These are phyloP conservation scores for Chelonoidis abingdonii DNA, from an alignment of 2,113 vertebrate genomes.

Conservation along the genomic window DNA sequence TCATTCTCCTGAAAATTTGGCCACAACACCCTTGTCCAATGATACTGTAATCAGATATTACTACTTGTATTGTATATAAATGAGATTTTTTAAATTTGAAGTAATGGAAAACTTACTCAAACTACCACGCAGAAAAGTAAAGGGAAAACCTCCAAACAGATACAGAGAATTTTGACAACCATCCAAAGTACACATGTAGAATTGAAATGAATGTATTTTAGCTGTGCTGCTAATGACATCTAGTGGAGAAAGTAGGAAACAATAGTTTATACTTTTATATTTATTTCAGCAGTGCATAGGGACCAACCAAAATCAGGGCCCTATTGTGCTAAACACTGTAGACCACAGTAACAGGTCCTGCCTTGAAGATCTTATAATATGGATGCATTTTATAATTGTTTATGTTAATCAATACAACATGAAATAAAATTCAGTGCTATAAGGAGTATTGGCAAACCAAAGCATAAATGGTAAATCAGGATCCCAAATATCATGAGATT, in stretches of 20 bases:
- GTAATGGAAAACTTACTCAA: neutral
- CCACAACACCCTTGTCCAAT: neutral
- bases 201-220: slow-evolving; percentile 1
- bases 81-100: neutral
- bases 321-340: neutral
- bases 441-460: neutral
- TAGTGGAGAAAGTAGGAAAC: slow-evolving; percentile 59
- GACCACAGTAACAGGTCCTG: neutral
- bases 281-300: neutral
- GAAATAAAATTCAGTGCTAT: neutral
- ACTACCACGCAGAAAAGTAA: neutral
- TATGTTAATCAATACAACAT: neutral
- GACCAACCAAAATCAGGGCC: neutral
- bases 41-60: neutral
- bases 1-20: neutral
- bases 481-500: neutral
- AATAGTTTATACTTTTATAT: neutral
- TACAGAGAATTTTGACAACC: neutral
- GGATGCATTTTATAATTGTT: neutral
- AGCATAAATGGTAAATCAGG: neutral
- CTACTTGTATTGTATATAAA: neutral
- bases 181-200: neutral
- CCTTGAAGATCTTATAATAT: neutral
- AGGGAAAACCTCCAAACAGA: neutral
- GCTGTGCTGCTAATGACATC: slow-evolving; percentile 71